phyloP scores from a whole-genome alignment of 2,888 invertebrate species.

The Cheilosia soror region DNA sequence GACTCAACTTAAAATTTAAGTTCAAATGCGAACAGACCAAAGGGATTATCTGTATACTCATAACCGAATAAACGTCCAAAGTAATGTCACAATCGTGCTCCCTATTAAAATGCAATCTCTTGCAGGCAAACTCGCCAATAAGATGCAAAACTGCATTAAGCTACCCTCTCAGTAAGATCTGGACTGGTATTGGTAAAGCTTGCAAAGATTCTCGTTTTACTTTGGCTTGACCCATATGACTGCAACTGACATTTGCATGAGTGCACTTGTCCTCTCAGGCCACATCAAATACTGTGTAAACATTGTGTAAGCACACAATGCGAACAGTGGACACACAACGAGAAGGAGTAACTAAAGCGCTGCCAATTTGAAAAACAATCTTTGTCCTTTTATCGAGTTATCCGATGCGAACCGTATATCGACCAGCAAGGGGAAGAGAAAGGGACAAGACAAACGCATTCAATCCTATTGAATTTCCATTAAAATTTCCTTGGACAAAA shows the following conservation, averaged over 20 bases:
- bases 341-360: too few relatives aligned
- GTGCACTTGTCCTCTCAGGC: background rate
- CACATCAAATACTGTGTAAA: background rate
- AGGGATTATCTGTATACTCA: background rate
- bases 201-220: too few relatives aligned
- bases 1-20: background rate
- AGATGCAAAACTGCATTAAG: background rate
- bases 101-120: background rate
- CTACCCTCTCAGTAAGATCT: too few relatives aligned
- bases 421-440: background rate
- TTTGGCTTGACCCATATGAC: background rate
- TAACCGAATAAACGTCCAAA: background rate
- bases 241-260: background rate
- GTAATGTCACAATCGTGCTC: background rate
- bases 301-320: background rate
- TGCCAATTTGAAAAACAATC: background rate
- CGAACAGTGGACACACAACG: too few relatives aligned
- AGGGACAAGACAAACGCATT: background rate
- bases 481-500: background rate
- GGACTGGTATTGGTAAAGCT: too few relatives aligned
- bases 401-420: too few relatives aligned
- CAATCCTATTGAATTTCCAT: background rate
- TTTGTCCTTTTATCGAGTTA: background rate
- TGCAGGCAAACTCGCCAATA: background rate
- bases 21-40: background rate